Base-by-base conservation (phyloP, 2,888 invertebrate species). In the Octonoba sinensis region DNA sequence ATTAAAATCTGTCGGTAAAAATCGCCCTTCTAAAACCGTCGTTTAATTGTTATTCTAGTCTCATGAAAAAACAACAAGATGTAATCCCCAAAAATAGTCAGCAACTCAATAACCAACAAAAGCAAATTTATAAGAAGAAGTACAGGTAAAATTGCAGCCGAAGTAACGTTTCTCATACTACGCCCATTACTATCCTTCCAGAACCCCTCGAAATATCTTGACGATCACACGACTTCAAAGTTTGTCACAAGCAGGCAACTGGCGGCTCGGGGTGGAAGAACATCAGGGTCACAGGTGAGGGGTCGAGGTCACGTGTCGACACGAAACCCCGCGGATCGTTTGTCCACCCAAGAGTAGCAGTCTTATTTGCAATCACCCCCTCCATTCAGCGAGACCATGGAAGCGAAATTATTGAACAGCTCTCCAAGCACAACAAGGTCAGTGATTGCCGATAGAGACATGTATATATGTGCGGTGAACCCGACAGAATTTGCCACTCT, bases 391-490 rank as follows among this genome's bases (percentile, higher is more conserved):
- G 44, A 20, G 60, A 69, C 62, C 78, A 79, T 60, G 67, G 66
- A 72, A 60, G 66, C 78, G 72, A 79, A 79, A 66, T 51, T 59
- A 79, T 79, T 79, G 72, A 79, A 79, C 78, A 79, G 78, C 78
- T 71, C 78, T 72, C 59, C 66, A 71, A 51, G 66, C 64, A 72
- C 66, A 78, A 66, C 71, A 77, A 72, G 78, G 71, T 65, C 71
- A 72, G 57, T 44, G 71, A 44, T 59, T 66, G 54, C 78, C 46
- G 72, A 66, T 54, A 60, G 62, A 67, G 69, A 69, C 62, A 62
- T 62, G 69, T 56, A 69, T 76, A 76, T 67, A 46, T 72, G 72
- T 72, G 64, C 78, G 66, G 72, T 79, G 78, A 79, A 79, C 78
- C 78, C 59, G 22, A 71, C 54, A 66, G 46, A 79, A 79, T 79